A percentile compares a stretch with the other conserved stretches of the same genome.
Conservation (phyloP, 1,140 invertebrate species). For the Nebria ingens region DNA sequence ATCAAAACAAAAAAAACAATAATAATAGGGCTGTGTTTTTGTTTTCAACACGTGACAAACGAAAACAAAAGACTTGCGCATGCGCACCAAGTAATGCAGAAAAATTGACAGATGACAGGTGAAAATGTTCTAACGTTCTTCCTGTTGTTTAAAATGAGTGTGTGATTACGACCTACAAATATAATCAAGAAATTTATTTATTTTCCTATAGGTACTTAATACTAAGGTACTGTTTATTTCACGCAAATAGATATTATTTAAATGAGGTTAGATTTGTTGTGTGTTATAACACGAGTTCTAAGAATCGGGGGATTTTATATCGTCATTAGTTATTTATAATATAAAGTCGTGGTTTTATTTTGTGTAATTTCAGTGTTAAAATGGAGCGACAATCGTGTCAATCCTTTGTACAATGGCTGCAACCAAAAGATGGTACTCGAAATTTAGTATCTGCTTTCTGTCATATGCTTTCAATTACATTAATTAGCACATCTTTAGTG, state of each 20-base stretch:
- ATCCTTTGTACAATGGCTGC: conserved; percentile 20
- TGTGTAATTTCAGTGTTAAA: neutral
- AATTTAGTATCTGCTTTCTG: conserved; percentile 31
- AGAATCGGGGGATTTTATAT: no score
- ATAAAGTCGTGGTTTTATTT: no score
- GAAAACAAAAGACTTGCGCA: neutral
- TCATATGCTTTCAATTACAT: conserved; percentile 30
- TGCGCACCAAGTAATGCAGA: neutral
- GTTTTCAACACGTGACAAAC: neutral
- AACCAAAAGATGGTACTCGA: conserved; percentile 30
- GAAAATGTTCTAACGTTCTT: no score
- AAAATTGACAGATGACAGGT: neutral
- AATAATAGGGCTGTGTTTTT: no score
- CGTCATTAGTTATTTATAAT: no score
- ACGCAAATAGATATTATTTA: no score
- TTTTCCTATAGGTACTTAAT: no score
- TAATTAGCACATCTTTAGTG: conserved; percentile 31
- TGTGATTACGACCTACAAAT: neutral
- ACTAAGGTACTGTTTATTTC: no score
- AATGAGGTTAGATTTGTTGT: no score
- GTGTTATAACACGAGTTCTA: no score
- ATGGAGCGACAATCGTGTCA: neutral
- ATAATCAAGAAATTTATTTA: neutral
- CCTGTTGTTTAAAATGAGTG: neutral
- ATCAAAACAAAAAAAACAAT: no score